These are phyloP conservation scores for Synanthedon andrenaeformis DNA, from an alignment of 2,888 invertebrate species.

Conservation along the genomic window DNA sequence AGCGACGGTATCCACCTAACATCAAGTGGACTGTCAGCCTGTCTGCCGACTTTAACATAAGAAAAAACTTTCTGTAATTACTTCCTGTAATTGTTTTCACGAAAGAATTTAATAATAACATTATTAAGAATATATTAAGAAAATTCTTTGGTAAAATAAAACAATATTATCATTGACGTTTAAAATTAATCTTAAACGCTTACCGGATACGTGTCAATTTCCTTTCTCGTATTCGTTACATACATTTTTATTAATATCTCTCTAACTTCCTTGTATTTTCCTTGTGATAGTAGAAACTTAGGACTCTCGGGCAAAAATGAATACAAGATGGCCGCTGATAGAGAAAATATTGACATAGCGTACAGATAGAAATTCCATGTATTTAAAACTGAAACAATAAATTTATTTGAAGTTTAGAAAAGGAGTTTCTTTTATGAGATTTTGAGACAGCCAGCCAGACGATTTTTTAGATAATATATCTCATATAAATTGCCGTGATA, in stretches of 20 bases:
- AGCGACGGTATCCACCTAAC: no score
- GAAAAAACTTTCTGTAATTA: no score
- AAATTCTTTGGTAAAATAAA: no score
- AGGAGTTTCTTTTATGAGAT: not conserved
- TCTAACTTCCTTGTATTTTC: slow-evolving; percentile 39
- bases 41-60: no score
- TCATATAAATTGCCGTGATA: no score
- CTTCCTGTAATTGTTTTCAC: no score
- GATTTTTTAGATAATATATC: no score
- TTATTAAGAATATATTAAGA: no score
- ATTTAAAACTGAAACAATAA: slow-evolving; percentile 35
- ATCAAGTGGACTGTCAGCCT: no score
- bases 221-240: slow-evolving; percentile 36
- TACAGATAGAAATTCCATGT: slow-evolving; percentile 53
- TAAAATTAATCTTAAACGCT: slow-evolving; percentile 7
- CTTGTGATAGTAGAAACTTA: slow-evolving; percentile 40
- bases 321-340: slow-evolving; percentile 31
- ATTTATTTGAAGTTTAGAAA: not conserved
- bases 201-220: slow-evolving; percentile 41
- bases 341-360: slow-evolving; percentile 37
- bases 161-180: no score
- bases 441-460: no score
- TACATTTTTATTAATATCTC: slow-evolving; percentile 36
- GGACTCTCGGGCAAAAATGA: slow-evolving; percentile 45
- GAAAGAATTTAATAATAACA: no score